Evolutionary conservation across 2,888 invertebrate genomes (phyloP).

Genomic region (Ceraclea dissimilis): DNA sequence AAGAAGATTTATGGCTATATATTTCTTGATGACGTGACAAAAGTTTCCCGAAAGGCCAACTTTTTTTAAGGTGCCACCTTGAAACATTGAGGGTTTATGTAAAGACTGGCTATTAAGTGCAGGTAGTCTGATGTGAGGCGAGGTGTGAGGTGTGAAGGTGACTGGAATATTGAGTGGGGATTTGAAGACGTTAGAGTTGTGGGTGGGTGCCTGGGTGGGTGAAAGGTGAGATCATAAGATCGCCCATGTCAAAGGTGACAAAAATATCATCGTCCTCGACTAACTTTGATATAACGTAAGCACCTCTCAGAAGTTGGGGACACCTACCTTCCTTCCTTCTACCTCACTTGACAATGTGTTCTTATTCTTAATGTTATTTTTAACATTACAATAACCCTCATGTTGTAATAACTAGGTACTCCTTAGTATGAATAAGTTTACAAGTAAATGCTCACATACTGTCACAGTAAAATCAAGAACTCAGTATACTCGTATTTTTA

Average conservation of each 20-base stretch:
- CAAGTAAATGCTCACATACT: too few species aligned
- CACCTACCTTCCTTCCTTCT: too few species aligned
- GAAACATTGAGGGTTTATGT: conserved; percentile 9
- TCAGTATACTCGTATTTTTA: too few species aligned
- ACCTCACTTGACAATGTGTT: too few species aligned
- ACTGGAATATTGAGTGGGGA: conserved; percentile 7
- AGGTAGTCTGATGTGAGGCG: not conserved
- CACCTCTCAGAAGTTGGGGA: too few species aligned
- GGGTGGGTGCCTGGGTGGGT: not conserved
- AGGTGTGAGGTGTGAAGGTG: conserved; percentile 5
- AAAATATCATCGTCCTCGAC: not conserved
- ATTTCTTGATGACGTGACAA: conserved; percentile 4
- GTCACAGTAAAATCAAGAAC: too few species aligned
- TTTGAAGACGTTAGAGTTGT: not conserved
- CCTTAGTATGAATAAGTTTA: too few species aligned
- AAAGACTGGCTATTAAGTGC: conserved; percentile 7
- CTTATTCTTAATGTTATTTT: too few species aligned
- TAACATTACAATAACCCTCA: too few species aligned
- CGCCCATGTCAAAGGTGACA: conserved; percentile 2
- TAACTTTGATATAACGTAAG: not conserved
- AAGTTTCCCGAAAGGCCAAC: conserved; percentile 5
- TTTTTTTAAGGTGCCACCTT: conserved; percentile 6
- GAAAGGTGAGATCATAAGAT: conserved; percentile 1
- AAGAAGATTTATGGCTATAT: conserved; percentile 3
- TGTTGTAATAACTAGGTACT: too few species aligned